Percentiles rank a stretch among this genome's conserved stretches.
Conservation (phyloP, 2,113 vertebrate species). For the Aegotheles bennettii region DNA sequence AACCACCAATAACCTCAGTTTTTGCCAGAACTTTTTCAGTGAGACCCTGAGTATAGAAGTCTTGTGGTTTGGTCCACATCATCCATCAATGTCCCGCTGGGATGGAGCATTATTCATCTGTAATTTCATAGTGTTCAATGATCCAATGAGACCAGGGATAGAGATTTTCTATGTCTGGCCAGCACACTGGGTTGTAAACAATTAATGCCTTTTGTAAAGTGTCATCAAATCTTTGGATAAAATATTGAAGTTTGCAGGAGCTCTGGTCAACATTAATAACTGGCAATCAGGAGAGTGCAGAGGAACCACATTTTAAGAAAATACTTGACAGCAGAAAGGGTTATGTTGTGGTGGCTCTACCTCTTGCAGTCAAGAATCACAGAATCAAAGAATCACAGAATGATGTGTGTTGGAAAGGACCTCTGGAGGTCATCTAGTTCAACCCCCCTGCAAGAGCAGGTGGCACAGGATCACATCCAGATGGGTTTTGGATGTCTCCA, state of each 20-base stretch:
- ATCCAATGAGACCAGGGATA: not conserved
- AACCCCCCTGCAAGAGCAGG: no score
- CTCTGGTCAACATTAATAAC: not conserved
- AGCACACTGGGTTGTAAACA: not conserved
- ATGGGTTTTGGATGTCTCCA: no score
- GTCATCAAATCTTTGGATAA: not conserved
- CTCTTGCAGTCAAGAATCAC: not conserved
- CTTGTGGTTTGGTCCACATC: not conserved
- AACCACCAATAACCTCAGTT: not conserved
- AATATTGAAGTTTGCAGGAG: not conserved
- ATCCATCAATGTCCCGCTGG: not conserved
- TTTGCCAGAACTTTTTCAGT: not conserved
- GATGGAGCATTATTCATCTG: not conserved
- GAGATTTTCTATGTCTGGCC: not conserved
- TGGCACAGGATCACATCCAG: no score
- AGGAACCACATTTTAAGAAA: not conserved
- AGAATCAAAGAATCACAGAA: no score
- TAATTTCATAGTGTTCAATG: not conserved
- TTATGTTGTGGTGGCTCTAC: not conserved
- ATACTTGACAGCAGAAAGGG: not conserved
- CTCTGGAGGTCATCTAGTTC: no score
- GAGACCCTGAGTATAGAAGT: not conserved
- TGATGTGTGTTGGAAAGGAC: no score
- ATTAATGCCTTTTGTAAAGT: not conserved
- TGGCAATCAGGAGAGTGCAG: not conserved